phyloP scores from a whole-genome alignment of 2,797 vertebrate species.

The Xiphophorus birchmanni region DNA sequence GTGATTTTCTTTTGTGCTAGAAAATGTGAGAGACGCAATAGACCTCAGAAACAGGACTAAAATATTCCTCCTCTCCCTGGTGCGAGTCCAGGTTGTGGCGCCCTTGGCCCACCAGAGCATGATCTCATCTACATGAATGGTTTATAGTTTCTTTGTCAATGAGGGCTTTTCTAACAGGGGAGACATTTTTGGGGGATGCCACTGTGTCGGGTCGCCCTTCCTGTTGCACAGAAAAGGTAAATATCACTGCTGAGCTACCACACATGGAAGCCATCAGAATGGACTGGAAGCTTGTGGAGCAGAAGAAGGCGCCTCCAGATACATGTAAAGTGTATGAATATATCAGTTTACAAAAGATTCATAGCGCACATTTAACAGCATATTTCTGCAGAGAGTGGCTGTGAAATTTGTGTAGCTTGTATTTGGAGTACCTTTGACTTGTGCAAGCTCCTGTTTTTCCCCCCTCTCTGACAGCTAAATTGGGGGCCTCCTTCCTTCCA shows the following conservation, averaged over 20 bases:
- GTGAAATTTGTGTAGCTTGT: constrained; percentile 51
- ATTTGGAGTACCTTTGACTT: constrained; percentile 61
- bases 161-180: constrained; percentile 53
- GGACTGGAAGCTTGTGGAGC: constrained; percentile 59
- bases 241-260: constrained; percentile 50
- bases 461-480: constrained; percentile 67
- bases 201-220: constrained; percentile 59
- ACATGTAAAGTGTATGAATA: constrained; percentile 39
- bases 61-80: constrained; percentile 9
- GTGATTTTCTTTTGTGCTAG: constrained; percentile 1
- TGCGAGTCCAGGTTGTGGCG: constrained; percentile 22
- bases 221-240: constrained; percentile 62
- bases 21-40: neutral
- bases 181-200: constrained; percentile 66
- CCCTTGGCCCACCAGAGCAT: constrained; percentile 44
- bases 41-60: constrained; percentile 6
- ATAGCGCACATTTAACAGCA: constrained; percentile 22
- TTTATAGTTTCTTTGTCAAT: constrained; percentile 69
- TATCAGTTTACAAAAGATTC: constrained; percentile 32
- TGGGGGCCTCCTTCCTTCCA: constrained; percentile 34
- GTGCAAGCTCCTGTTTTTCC: constrained; percentile 60
- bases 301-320: constrained; percentile 55
- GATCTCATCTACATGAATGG: constrained; percentile 63
- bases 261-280: constrained; percentile 76
- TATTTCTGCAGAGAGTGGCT: constrained; percentile 45